Percentiles rank a stretch among this genome's conserved stretches.
phyloP scores from a whole-genome alignment of 1,140 invertebrate genomes.

The Brachionus rotundiformis region DNA sequence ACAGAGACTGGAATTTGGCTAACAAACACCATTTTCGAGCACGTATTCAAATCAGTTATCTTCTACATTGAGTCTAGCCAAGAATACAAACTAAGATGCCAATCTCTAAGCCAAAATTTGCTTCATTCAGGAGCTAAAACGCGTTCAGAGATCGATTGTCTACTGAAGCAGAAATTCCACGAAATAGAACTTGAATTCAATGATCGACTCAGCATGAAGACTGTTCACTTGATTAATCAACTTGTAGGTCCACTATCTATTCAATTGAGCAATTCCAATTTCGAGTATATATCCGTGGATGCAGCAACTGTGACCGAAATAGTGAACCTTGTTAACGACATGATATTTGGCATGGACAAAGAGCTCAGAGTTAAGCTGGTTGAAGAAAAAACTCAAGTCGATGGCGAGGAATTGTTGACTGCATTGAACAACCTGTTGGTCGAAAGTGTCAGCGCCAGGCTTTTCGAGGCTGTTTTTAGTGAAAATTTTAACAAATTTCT shows the following conservation, averaged over 20 bases:
- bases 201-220: constrained; percentile 19
- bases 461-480: constrained; percentile 20
- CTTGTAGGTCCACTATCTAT: neutral
- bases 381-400: neutral
- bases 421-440: neutral
- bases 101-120: neutral
- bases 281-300: neutral
- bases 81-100: neutral
- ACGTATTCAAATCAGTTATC: neutral
- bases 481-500: constrained; percentile 32
- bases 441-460: neutral
- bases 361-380: neutral
- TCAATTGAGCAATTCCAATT: neutral
- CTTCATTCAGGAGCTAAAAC: neutral
- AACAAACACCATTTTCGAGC: neutral
- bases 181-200: neutral
- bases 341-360: neutral
- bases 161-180: neutral
- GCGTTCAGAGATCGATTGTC: neutral
- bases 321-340: neutral
- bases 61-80: neutral
- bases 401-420: neutral
- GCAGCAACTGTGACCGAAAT: neutral
- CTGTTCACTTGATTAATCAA: neutral
- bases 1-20: neutral